phyloP scores from a whole-genome alignment of 2,797 vertebrate species.

The Girardinus metallicus region DNA sequence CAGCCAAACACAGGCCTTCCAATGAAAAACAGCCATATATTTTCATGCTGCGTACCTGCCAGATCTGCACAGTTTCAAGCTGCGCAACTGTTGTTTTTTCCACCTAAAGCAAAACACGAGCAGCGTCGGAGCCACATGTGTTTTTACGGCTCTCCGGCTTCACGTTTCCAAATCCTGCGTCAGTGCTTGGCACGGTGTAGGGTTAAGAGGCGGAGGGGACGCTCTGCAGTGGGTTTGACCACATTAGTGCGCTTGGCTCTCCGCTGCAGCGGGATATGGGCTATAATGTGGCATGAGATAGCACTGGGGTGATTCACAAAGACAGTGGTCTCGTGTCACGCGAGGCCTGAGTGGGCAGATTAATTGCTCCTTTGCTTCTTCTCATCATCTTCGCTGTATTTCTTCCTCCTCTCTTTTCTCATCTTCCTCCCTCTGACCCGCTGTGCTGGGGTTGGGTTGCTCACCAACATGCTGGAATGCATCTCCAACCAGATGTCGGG shows the following conservation, averaged over 20 bases:
- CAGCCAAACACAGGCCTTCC: conserved; percentile 62
- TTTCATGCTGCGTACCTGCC: conserved; percentile 76
- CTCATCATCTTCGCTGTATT: neutral
- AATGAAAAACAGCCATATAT: conserved; percentile 63
- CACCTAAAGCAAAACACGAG: conserved; percentile 65
- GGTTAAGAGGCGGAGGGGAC: conserved; percentile 39
- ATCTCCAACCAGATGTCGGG: conserved; percentile 78
- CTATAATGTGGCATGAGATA: conserved; percentile 59
- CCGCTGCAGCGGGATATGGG: conserved; percentile 39
- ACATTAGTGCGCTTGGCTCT: conserved; percentile 30
- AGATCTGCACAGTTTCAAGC: conserved; percentile 71
- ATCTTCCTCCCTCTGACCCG: conserved; percentile 60
- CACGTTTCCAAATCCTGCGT: conserved; percentile 65
- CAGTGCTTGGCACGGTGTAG: conserved; percentile 53
- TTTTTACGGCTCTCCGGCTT: conserved; percentile 65
- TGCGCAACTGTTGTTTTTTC: conserved; percentile 54
- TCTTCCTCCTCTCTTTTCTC: conserved; percentile 28
- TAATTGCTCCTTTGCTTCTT: conserved; percentile 41
- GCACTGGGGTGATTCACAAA: conserved; percentile 62
- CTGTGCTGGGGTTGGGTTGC: conserved; percentile 76
- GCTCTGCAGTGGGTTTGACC: conserved; percentile 52
- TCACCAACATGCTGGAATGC: conserved; percentile 69
- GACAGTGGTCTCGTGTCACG: conserved; percentile 69
- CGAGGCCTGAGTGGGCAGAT: conserved; percentile 35
- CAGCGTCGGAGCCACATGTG: conserved; percentile 62